phyloP scores from a whole-genome alignment of 2,888 invertebrate species.

The Machimus rusticus region DNA sequence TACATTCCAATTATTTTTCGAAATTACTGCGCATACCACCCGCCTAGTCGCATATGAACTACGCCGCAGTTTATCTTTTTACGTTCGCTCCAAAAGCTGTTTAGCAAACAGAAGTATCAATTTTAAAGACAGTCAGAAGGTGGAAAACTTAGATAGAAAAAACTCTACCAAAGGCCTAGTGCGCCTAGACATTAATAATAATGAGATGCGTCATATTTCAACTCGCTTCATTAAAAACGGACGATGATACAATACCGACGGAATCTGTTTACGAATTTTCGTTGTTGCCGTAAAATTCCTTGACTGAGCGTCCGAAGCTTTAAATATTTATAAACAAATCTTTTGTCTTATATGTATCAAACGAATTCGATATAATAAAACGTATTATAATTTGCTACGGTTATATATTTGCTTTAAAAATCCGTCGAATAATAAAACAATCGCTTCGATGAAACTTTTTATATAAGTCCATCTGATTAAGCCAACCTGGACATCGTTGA shows the following conservation, averaged over 20 bases:
- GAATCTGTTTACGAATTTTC: not conserved
- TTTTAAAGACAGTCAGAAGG: not conserved
- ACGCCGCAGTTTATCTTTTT: not conserved
- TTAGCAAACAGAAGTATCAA: not conserved
- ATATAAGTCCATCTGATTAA: not conserved
- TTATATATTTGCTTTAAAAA: not conserved
- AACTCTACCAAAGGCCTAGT: not conserved
- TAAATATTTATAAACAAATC: not conserved
- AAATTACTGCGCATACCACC: not conserved
- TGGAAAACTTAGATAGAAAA: not conserved
- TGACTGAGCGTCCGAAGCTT: not conserved
- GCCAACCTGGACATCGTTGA: not conserved
- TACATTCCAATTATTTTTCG: not conserved
- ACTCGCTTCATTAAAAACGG: not conserved
- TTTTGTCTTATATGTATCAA: not conserved
- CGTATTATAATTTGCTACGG: not conserved
- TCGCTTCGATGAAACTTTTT: not conserved
- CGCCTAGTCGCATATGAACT: not conserved
- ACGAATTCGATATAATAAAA: not conserved
- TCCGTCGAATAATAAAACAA: not conserved
- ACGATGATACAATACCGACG: conserved; percentile 6
- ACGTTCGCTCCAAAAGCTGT: not conserved
- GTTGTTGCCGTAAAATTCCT: not conserved
- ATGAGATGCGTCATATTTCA: conserved; percentile 8
- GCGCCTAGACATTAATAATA: not conserved